Evolutionary conservation across 2,888 invertebrate species (phyloP).

Genomic region (Coelopa pilipes): DNA sequence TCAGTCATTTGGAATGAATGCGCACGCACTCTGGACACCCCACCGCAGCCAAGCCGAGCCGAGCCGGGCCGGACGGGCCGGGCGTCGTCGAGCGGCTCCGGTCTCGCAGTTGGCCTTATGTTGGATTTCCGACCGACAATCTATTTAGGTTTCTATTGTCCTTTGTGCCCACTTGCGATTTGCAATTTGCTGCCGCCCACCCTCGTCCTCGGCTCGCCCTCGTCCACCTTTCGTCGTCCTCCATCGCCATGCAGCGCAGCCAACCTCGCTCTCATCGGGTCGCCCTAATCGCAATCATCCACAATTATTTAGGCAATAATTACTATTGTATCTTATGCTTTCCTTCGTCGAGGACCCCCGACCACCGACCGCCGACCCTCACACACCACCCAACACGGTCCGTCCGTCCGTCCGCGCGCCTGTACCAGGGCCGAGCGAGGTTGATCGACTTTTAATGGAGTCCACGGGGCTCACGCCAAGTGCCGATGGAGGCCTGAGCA

Average conservation of each 20-base stretch:
- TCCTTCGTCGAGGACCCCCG: not conserved
- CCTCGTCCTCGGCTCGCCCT: slow-evolving; percentile 16
- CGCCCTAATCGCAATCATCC: slow-evolving; percentile 50
- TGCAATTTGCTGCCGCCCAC: slow-evolving; percentile 25
- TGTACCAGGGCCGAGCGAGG: not conserved
- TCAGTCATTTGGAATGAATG: slow-evolving; percentile 65
- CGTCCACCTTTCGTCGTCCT: not conserved
- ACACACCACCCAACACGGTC: not conserved
- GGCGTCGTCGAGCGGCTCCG: slow-evolving; percentile 35
- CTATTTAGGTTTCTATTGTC: slow-evolving; percentile 24
- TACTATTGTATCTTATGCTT: slow-evolving; percentile 63
- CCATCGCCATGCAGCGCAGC: too few species aligned
- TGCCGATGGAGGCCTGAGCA: too few species aligned
- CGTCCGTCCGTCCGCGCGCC: not conserved
- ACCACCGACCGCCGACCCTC: too few species aligned
- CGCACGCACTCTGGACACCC: slow-evolving; percentile 41
- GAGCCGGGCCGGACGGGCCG: not conserved
- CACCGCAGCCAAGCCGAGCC: not conserved
- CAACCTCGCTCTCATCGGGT: slow-evolving; percentile 29
- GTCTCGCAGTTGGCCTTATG: slow-evolving; percentile 39
- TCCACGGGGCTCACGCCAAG: not conserved
- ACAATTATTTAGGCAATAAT: slow-evolving; percentile 65
- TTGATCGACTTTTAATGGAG: not conserved
- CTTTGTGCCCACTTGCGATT: slow-evolving; percentile 20
- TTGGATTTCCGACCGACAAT: slow-evolving; percentile 33